Conservation (phyloP, 2,113 vertebrate genomes). For the Leptocoma aspasia region DNA sequence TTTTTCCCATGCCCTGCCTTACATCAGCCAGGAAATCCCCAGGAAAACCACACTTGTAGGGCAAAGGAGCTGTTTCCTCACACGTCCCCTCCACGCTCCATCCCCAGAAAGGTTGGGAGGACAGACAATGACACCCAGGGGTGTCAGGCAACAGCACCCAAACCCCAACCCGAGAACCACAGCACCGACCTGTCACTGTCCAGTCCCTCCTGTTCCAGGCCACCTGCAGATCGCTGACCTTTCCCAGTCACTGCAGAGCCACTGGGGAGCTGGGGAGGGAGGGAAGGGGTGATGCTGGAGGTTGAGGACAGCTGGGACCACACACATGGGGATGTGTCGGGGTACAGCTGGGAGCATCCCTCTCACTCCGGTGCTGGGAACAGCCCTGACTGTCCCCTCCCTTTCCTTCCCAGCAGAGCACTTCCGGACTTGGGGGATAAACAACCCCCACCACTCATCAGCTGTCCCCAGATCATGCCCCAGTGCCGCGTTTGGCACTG, state of each 20-base stretch:
- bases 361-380: rapidly evolving
- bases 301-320: background rate
- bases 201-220: background rate
- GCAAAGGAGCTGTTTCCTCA: background rate
- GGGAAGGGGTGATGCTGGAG: background rate
- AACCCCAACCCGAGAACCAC: background rate
- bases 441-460: background rate
- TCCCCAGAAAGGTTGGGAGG: rapidly evolving
- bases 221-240: background rate
- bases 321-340: rapidly evolving
- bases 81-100: rapidly evolving
- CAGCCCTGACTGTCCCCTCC: background rate
- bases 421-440: conserved; percentile 8
- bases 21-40: conserved; percentile 46
- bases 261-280: background rate
- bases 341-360: background rate
- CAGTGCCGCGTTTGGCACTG: rapidly evolving
- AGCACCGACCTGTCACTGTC: background rate
- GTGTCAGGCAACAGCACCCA: background rate
- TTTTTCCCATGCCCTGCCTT: background rate
- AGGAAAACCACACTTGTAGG: background rate
- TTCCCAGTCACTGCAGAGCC: background rate
- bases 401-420: background rate
- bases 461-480: rapidly evolving
- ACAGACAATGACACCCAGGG: background rate